Base-by-base conservation (phyloP, 2,113 vertebrate genomes). In the Dasyurus viverrinus region DNA sequence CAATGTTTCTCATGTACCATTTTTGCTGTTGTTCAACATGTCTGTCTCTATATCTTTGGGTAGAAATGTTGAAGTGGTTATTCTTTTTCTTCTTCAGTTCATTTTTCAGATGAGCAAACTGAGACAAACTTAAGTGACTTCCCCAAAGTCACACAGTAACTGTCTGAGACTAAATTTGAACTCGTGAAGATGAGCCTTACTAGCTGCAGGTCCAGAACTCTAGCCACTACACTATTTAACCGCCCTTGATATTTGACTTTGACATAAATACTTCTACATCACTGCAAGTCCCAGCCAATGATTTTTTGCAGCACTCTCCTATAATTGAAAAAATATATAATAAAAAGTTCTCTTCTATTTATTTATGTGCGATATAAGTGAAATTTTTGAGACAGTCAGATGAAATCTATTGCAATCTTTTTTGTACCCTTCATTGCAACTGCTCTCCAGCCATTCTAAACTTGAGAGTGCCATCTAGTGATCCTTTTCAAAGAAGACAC, bases 391-490 rank as follows among this genome's bases (percentile, higher is more conserved):
- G 60, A 36, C 0, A 0, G 36, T 92, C 53, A 4, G 24, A 12
- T 54, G 52, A 23, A 53, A 48, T 89, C 26, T 0, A 46, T 53
- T 2, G 0, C 27, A 53, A 42, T 12, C 7, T 0, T 22, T 52
- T 68, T 48, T 22, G 50, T 36, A 26, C 24, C 48, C 84, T n/a
- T 52, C 36, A 10, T 36, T 6, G n/a, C 54, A 53, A 60, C 30
- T 27, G 46, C 92, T 46, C 52, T 92, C 42, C 2, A 50, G 54
- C 55, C 89, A 92, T 96, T 92, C 94, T 42, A 90, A 53, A 89
- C n/a, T 89, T 24, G 16, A 55, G 90, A 24, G 47, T 50, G 19
- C 98, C 98, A 96, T 89, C 98, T 98, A 93, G 96, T 89, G 98
- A 84, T 91, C 57, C 53, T 25, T 89, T 90, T 9, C 68, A 42